Conservation (phyloP, 2,797 vertebrate genomes). For the Hypotaenidia okinawae region DNA sequence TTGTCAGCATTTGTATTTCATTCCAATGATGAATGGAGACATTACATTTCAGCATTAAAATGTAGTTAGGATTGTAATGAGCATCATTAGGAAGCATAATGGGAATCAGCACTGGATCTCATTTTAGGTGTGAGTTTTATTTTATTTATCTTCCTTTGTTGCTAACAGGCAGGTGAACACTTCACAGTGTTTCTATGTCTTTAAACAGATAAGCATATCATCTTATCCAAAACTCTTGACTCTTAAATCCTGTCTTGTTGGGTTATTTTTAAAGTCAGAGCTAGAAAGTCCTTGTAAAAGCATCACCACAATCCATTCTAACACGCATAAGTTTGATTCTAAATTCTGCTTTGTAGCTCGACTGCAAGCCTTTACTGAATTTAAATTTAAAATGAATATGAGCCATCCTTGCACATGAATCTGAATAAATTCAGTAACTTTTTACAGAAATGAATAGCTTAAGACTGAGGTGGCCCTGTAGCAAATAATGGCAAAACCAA, state of each 20-base stretch:
- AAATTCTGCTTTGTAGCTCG: constrained; percentile 17
- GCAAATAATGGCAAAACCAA: neutral
- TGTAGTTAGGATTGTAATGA: constrained; percentile 76
- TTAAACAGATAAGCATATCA: neutral
- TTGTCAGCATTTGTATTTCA: constrained; percentile 69
- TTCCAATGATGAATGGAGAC: constrained; percentile 71
- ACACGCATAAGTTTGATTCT: neutral
- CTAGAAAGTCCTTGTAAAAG: neutral
- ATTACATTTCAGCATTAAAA: constrained; percentile 77
- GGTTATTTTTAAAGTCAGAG: neutral
- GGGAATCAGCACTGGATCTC: constrained; percentile 51
- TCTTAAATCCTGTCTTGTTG: neutral
- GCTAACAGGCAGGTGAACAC: constrained; percentile 13
- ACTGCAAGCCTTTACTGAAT: neutral
- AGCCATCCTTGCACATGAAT: neutral
- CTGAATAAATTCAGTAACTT: neutral
- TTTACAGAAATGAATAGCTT: neutral
- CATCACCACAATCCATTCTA: neutral
- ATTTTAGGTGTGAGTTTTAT: constrained; percentile 31
- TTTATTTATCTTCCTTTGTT: constrained; percentile 7
- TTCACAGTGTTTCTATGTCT: neutral
- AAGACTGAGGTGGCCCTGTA: neutral
- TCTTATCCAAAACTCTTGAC: neutral
- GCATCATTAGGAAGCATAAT: constrained; percentile 70
- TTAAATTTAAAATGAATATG: neutral